Percentiles rank a stretch among this genome's conserved stretches.
These are phyloP conservation scores for Pelodytes ibericus DNA, from an alignment of 2,797 vertebrate genomes.

Conservation along the genomic window DNA sequence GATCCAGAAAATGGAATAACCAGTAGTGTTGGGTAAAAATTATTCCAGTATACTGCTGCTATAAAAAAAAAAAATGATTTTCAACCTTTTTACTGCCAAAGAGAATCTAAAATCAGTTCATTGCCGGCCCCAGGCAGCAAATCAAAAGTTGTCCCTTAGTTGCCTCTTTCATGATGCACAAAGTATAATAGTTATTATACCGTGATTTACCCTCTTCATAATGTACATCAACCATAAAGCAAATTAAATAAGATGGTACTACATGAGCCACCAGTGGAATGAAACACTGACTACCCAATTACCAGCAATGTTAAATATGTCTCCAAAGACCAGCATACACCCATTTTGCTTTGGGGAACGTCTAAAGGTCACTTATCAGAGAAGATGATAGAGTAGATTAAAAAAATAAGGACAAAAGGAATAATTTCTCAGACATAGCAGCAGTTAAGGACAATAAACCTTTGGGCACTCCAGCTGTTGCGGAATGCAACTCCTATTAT, in stretches of 20 bases:
- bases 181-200: neutral
- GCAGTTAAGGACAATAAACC: neutral
- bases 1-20: neutral
- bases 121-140: neutral
- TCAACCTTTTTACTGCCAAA: constrained; percentile 1
- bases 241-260: neutral
- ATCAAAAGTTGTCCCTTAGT: neutral
- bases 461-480: neutral
- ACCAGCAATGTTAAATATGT: neutral
- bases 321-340: neutral
- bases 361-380: neutral
- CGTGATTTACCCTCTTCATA: neutral
- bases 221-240: neutral
- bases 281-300: neutral
- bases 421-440: neutral
- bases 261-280: neutral
- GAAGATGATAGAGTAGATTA: neutral
- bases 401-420: neutral
- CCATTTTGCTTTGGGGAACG: neutral
- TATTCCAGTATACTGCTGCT: neutral
- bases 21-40: neutral
- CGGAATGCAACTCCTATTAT: neutral
- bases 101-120: neutral
- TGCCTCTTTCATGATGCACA: neutral
- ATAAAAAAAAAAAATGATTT: neutral